Percentiles rank a stretch among this genome's conserved stretches.
Evolutionary conservation across 2,113 vertebrate species (phyloP).

Genomic region (Pteruthius melanotis): DNA sequence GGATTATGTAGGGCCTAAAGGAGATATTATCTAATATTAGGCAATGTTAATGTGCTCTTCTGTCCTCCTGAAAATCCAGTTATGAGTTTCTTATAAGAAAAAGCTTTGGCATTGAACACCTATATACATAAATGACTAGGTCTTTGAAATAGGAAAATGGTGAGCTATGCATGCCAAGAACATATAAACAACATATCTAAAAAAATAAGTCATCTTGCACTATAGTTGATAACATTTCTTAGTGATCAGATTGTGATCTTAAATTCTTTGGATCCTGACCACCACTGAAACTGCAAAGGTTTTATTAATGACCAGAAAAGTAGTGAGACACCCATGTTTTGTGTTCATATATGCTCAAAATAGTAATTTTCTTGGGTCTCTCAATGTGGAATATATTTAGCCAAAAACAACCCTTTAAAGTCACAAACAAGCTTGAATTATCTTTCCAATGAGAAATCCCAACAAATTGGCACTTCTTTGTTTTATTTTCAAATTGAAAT

Average conservation of each 20-base stretch:
- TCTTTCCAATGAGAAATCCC: background rate
- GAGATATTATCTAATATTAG: background rate
- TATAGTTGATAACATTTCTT: background rate
- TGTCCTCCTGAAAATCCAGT: background rate
- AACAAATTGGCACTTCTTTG: background rate
- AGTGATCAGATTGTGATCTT: fast-evolving
- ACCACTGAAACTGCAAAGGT: background rate
- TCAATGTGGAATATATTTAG: background rate
- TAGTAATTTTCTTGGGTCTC: background rate
- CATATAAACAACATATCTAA: background rate
- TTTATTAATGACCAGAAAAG: background rate
- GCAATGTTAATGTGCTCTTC: background rate
- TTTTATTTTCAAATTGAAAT: background rate
- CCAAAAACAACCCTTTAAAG: background rate
- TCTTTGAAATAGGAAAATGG: background rate
- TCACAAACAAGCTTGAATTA: background rate
- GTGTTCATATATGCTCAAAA: background rate
- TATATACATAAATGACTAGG: fast-evolving
- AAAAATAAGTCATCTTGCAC: background rate
- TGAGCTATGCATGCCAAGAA: background rate
- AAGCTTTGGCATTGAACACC: background rate
- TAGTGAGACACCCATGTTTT: background rate
- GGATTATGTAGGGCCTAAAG: background rate
- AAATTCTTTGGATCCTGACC: background rate
- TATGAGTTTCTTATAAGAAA: background rate